Base-by-base conservation (phyloP, 2,797 vertebrate genomes). In the Spinus pinus region DNA sequence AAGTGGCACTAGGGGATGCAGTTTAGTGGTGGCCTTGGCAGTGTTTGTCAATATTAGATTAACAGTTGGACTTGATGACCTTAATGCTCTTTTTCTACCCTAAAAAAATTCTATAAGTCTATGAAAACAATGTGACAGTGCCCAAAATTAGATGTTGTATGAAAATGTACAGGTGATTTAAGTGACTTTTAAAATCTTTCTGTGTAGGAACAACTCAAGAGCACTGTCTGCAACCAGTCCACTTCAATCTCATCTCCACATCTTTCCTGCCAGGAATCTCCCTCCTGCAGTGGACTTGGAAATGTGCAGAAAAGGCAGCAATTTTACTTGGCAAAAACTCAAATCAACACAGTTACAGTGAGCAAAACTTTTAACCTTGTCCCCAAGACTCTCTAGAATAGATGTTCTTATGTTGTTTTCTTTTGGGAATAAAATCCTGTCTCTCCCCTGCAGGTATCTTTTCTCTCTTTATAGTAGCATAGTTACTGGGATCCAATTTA, bases 371-470 rank as follows among this genome's bases (percentile, higher is more conserved):
- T 4, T 3, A 58, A 42, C 33, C 64, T 77, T 82, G 57, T 92
- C 65, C 41, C 71, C 44, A 70, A 16, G 33, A 60, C 28, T 44
- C 18, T 60, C 53, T 87, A 64, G 67, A 73, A 79, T 41, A 77
- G 33, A 73, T 42, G 27, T 53, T 95, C 54, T 61, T 64, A 25
- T 8, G 11, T 21, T 78, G 16, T 53, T 92, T 80, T 69, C 81
- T 67, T 88, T 42, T 30, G 85, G 82, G 94, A 92, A 88, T 88
- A 96, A 94, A 91, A 83, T 37, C 58, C 57, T 95, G 1, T 72
- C 79, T 93, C 49, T 94, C 35, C 87, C 89, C 85, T 83, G 69
- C 75, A 93, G 95, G 72, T 81, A 90, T 91, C 46, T 25, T 90
- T 85, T 94, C 30, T 89, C 67, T 82, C 81, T 95, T 94, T 87